A percentile compares a stretch with the other conserved stretches of the same genome.
These are phyloP conservation scores for Sporophila hypoxantha DNA, from an alignment of 2,113 vertebrate genomes.

Conservation along the genomic window DNA sequence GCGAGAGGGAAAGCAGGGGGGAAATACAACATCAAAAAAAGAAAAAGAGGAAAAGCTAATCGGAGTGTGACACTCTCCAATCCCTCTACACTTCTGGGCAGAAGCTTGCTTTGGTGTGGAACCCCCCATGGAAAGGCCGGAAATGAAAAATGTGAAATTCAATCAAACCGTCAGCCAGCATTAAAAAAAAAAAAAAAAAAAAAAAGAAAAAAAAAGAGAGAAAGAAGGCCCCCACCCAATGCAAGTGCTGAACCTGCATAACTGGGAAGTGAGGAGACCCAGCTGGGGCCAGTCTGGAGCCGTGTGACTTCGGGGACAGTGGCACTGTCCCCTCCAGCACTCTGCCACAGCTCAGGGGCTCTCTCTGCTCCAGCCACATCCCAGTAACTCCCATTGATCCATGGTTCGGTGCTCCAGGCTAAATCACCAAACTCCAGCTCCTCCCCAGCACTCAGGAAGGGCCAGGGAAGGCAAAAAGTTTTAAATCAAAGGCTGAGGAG, in stretches of 20 bases:
- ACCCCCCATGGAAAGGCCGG: background rate
- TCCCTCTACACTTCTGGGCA: background rate
- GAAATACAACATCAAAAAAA: no score
- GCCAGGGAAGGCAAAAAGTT: accelerated
- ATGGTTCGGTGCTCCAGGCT: accelerated
- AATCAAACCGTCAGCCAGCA: no score
- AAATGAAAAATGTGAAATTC: background rate
- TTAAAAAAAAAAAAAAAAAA: no score
- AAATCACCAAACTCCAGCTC: accelerated
- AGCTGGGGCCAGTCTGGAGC: background rate
- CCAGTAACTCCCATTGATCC: accelerated
- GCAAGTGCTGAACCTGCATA: background rate
- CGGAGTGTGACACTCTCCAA: background rate
- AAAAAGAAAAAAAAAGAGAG: background rate
- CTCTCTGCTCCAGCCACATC: background rate
- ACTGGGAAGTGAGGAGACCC: accelerated
- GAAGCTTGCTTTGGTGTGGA: background rate
- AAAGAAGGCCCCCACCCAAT: no score
- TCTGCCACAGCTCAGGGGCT: accelerated
- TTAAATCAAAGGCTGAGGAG: background rate
- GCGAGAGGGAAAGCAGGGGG: background rate
- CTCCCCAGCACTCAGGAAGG: background rate
- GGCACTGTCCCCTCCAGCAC: background rate
- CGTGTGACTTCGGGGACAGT: background rate
- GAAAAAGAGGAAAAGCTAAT: background rate